These are phyloP conservation scores for Beris chalybata DNA, from an alignment of 2,888 invertebrate species.

Conservation along the genomic window DNA sequence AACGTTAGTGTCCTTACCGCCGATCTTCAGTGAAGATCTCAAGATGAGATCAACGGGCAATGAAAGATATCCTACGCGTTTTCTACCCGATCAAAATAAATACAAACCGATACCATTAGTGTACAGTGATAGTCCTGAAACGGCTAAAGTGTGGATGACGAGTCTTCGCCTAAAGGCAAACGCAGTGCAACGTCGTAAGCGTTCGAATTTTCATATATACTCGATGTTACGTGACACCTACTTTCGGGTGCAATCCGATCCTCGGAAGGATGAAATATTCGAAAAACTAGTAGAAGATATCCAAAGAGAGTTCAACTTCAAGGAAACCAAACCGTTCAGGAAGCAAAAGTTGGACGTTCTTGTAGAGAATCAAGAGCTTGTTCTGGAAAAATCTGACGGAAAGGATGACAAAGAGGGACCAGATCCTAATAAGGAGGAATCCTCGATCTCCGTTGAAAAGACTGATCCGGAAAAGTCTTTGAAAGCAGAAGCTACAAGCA, in stretches of 20 bases:
- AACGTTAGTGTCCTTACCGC: too few species aligned
- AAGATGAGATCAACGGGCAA: too few species aligned
- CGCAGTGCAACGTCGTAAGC: neutral
- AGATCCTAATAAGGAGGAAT: too few species aligned
- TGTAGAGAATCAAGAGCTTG: too few species aligned
- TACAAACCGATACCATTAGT: neutral
- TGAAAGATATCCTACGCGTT: neutral
- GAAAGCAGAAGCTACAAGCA: too few species aligned
- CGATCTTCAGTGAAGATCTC: too few species aligned
- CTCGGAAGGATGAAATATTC: neutral
- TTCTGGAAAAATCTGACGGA: too few species aligned
- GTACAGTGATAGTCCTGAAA: neutral
- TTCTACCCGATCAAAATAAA: neutral
- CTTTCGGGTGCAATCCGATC: neutral
- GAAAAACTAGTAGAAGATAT: neutral
- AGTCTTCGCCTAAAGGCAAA: constrained; percentile 7
- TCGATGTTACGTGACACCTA: neutral
- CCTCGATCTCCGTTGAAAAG: too few species aligned
- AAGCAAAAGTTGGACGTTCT: too few species aligned
- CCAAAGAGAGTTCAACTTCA: neutral
- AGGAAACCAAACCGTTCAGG: neutral
- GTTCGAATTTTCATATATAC: neutral
- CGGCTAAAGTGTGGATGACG: constrained; percentile 12
- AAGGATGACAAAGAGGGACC: too few species aligned
- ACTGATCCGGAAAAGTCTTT: too few species aligned